Conservation (phyloP, 1,140 invertebrate species). For the Bombus huntii region DNA sequence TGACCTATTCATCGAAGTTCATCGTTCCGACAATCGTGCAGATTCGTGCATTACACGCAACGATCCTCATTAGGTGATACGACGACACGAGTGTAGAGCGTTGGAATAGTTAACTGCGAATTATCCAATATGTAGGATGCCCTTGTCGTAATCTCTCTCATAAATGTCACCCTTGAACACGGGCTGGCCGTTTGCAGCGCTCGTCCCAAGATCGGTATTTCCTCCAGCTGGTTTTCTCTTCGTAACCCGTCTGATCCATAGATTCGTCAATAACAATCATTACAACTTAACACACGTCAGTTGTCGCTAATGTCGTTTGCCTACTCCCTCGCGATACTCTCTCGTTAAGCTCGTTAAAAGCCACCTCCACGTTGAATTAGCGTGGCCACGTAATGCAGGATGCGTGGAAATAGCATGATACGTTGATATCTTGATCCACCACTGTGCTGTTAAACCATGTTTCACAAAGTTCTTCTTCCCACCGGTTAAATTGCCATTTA, state of each 20-base stretch:
- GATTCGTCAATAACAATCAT: constrained; percentile 36
- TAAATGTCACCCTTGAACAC: constrained; percentile 36
- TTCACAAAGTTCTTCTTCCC: neutral
- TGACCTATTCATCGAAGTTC: constrained; percentile 5
- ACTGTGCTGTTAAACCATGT: neutral
- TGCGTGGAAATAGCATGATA: neutral
- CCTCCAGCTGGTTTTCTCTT: neutral
- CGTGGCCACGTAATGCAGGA: neutral
- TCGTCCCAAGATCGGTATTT: constrained; percentile 11
- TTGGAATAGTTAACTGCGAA: constrained; percentile 50
- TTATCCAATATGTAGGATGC: constrained; percentile 53
- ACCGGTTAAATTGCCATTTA: neutral
- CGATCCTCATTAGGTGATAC: constrained; percentile 46
- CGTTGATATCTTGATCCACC: neutral
- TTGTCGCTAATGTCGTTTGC: constrained; percentile 47
- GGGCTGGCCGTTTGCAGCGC: neutral
- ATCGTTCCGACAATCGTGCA: neutral
- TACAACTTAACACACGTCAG: constrained; percentile 40
- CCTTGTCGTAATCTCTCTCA: constrained; percentile 56
- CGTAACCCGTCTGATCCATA: neutral
- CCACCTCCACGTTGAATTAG: neutral
- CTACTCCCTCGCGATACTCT: constrained; percentile 5
- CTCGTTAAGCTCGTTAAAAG: constrained; percentile 37
- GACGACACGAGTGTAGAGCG: neutral
- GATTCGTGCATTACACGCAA: neutral